phyloP scores from a whole-genome alignment of 2,888 invertebrate genomes.

The Thera britannica region DNA sequence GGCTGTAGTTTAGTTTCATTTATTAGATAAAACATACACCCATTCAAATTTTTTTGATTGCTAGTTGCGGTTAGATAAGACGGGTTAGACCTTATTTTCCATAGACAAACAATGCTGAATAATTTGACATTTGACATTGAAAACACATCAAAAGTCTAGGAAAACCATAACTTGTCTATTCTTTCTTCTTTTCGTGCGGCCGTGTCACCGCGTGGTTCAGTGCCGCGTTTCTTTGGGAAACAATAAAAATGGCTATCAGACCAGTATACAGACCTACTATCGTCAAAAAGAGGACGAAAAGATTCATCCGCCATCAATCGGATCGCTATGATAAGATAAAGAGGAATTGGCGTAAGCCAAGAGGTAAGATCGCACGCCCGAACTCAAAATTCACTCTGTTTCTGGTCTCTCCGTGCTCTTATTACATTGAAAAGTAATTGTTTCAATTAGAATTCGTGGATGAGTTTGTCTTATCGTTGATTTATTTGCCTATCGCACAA shows the following conservation, averaged over 20 bases:
- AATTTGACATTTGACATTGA: constrained; percentile 43
- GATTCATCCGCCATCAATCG: constrained; percentile 99
- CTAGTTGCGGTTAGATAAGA: constrained; percentile 4
- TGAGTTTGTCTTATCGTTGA: background rate
- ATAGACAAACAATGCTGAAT: constrained; percentile 40
- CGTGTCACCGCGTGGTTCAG: constrained; percentile 85
- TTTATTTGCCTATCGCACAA: background rate
- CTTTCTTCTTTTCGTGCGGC: constrained; percentile 80
- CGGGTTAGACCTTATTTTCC: constrained; percentile 17
- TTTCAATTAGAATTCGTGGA: constrained; percentile 67
- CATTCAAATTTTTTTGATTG: too few relatives aligned
- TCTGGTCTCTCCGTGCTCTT: constrained; percentile 9
- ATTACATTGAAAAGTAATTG: constrained; percentile 7
- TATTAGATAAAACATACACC: too few relatives aligned
- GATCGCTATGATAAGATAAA: constrained; percentile 98
- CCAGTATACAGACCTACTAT: constrained; percentile 95
- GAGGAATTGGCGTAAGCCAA: constrained; percentile 99
- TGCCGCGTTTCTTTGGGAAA: constrained; percentile 71
- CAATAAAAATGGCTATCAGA: constrained; percentile 92
- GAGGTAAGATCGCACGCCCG: constrained; percentile 83
- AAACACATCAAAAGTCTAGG: constrained; percentile 66
- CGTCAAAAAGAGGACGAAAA: constrained; percentile 98
- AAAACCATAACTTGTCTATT: constrained; percentile 74
- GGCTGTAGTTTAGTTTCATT: too few relatives aligned
- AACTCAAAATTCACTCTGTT: background rate